Percentiles rank a stretch among this genome's conserved stretches.
These are phyloP conservation scores for Protosalanx chinensis DNA, from an alignment of 2,797 vertebrate species.

Conservation along the genomic window DNA sequence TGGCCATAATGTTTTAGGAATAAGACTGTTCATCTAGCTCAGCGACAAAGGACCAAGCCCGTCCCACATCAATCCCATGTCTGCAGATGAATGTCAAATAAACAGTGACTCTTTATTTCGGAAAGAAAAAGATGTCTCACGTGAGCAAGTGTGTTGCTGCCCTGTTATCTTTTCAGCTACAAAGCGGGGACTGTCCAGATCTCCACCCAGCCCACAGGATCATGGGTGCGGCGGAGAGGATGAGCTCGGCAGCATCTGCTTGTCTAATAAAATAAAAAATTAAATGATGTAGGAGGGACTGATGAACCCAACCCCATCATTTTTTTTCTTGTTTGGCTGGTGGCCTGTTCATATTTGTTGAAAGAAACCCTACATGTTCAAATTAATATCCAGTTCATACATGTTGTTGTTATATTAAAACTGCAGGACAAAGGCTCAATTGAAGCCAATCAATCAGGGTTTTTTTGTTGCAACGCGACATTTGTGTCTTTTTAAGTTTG, in stretches of 20 bases:
- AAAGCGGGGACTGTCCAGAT: constrained; percentile 57
- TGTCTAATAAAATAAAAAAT: constrained; percentile 20
- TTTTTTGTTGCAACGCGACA: background rate
- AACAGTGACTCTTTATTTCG: constrained; percentile 28
- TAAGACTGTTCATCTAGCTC: constrained; percentile 57
- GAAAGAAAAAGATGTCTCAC: background rate
- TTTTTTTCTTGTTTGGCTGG: no score
- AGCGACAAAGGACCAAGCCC: constrained; percentile 46
- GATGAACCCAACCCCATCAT: no score
- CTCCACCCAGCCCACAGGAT: constrained; percentile 36
- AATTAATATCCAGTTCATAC: no score
- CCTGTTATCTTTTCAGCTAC: constrained; percentile 29
- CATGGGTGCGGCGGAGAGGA: constrained; percentile 39
- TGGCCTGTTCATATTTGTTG: no score
- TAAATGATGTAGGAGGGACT: background rate
- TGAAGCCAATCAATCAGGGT: no score
- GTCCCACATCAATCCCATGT: constrained; percentile 57
- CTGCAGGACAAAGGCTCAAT: no score
- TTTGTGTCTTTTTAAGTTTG: constrained; percentile 23
- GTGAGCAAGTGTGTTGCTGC: constrained; percentile 24
- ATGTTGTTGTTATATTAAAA: no score
- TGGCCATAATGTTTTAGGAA: constrained; percentile 80
- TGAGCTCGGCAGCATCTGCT: constrained; percentile 17
- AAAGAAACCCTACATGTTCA: no score
- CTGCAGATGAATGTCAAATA: constrained; percentile 43